Conservation (phyloP, 2,888 invertebrate species). For the Syrphus vitripennis region DNA sequence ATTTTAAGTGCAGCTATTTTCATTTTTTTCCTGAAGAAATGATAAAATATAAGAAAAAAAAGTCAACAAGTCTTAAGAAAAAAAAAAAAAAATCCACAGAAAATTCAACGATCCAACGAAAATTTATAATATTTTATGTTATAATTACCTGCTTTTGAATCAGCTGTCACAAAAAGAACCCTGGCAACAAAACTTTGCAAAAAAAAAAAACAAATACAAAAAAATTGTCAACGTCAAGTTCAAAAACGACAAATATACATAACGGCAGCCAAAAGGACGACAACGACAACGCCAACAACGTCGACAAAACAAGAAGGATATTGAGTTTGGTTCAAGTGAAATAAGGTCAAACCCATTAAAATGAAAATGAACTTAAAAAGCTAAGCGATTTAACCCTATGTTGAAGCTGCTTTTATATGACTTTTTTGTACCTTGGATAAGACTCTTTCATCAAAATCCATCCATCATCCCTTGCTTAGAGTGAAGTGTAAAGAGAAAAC, state of each 20-base stretch:
- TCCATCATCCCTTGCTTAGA: neutral
- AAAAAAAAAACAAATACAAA: slow-evolving; percentile 12
- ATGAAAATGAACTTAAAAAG: slow-evolving; percentile 56
- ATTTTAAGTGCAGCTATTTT: neutral
- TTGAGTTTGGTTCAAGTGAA: slow-evolving; percentile 46
- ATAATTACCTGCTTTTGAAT: slow-evolving; percentile 43
- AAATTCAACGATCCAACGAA: slow-evolving; percentile 31
- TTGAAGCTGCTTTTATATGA: neutral
- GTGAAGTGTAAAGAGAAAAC: neutral
- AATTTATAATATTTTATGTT: slow-evolving; percentile 14
- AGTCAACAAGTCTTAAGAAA: slow-evolving; percentile 28
- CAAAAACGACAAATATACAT: slow-evolving; percentile 29
- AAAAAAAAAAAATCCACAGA: neutral
- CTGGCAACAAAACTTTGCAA: neutral
- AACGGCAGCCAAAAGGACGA: neutral
- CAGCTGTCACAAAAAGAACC: neutral
- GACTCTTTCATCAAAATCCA: neutral
- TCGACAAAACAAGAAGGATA: slow-evolving; percentile 29
- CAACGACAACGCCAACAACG: neutral
- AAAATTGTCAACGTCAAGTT: slow-evolving; percentile 56
- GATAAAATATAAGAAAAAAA: neutral
- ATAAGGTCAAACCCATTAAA: slow-evolving; percentile 63
- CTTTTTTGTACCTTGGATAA: neutral
- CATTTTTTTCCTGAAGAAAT: neutral
- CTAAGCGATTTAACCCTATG: slow-evolving; percentile 39